Evolutionary conservation across 2,888 invertebrate genomes (phyloP), one percentile per base, ranked within the genome.

Genomic region (Diadegma fenestrale): DNA sequence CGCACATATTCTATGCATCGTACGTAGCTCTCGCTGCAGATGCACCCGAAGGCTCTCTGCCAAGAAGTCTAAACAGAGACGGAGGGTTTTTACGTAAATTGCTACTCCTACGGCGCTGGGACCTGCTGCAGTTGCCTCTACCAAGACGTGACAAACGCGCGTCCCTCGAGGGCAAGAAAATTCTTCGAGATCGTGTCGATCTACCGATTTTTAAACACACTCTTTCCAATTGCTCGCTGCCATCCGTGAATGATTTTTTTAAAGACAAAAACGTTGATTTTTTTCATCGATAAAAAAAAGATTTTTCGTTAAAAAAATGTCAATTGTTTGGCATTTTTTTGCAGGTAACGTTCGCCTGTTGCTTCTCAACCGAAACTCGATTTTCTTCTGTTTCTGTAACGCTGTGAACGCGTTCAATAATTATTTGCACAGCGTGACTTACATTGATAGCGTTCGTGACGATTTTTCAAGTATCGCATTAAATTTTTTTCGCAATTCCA

Each of bases 11-110:
- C 37, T 80, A 61, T 61, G 51, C 72, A 80, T 80, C 66, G 78
- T 81, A 69, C 68, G 61, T 64, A 51, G 72, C 77, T 63, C 48
- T 64, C 63, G 63, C 73, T 68, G 73, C 72, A 51, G 80, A 80
- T 80, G 80, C 71, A 72, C 72, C 41, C 30, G 8, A 30, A 71
- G 80, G 77, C 80, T 72, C 41, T 48, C 66, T 78, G 84, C 84
- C 84, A 84, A 84, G 77, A 84, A 73, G 43, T 68, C 72, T 26
- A 51, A 51, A 71, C 37, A 22, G 77, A 78, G 71, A 51, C 22
- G 51, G 71, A 76, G 43, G 22, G 45, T 69, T 68, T 58, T 26
- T 58, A 69, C 61, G 69, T 75, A 51, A 61, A 79, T 78, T 75
- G 30, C 54, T 33, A 33, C 54, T 22, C 45, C 17, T 58, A 43